These are phyloP conservation scores for Axinella damicornis DNA, from an alignment of 37 sponge, comb jelly and placozoan species.

Conservation along the genomic window DNA sequence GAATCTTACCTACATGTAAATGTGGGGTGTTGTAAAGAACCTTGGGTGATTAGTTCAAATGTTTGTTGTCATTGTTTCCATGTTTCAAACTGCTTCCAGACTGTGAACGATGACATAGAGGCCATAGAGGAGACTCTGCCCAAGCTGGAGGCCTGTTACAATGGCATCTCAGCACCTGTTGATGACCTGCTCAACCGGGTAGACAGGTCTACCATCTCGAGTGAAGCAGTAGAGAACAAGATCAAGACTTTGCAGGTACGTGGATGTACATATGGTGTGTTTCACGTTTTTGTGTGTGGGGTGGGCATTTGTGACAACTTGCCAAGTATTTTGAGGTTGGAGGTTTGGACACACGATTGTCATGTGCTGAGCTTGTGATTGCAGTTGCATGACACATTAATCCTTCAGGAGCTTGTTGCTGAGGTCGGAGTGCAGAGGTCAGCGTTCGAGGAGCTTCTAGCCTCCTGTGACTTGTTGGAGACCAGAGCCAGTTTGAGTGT, in stretches of 20 bases:
- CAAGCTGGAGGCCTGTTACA: constrained; percentile 45
- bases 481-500: constrained; percentile 40
- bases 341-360: no score
- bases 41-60: no score
- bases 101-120: constrained; percentile 53
- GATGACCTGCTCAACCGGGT: constrained; percentile 27
- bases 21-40: background rate
- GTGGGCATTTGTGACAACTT: no score
- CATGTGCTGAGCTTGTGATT: no score
- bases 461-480: constrained; percentile 33
- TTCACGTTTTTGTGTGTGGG: background rate
- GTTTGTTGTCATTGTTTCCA: no score
- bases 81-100: constrained; percentile 19
- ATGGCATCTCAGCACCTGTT: background rate
- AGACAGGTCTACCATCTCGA: constrained; percentile 48
- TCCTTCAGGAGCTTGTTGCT: constrained; percentile 4
- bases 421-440: constrained; percentile 27
- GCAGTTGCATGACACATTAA: background rate
- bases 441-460: constrained; percentile 27
- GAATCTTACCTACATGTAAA: no score
- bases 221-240: constrained; percentile 44
- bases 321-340: no score
- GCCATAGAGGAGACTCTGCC: constrained; percentile 56
- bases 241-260: constrained; percentile 37
- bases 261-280: no score